Conservation (phyloP, 2,113 vertebrate species). For the Theristicus caerulescens region DNA sequence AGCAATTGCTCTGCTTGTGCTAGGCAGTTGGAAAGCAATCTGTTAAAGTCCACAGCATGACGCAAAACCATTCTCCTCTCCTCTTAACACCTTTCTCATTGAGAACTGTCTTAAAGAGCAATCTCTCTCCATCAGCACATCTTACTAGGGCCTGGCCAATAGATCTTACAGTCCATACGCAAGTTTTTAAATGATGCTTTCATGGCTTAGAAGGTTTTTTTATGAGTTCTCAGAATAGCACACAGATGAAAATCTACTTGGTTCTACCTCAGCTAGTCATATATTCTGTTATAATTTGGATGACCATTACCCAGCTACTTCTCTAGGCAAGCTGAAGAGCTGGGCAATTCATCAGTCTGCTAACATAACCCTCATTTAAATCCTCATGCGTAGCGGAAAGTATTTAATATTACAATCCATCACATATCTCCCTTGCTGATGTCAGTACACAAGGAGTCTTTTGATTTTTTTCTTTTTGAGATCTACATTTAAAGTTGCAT, state of each 20-base stretch:
- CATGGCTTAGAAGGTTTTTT: background rate
- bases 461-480: background rate
- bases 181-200: background rate
- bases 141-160: background rate
- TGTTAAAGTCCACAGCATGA: slow-evolving; percentile 44
- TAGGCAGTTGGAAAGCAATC: slow-evolving; percentile 41
- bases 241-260: background rate
- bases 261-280: background rate
- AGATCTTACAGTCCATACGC: background rate
- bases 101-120: slow-evolving; percentile 9
- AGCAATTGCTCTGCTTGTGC: slow-evolving; percentile 14
- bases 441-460: background rate
- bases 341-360: background rate
- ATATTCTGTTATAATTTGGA: background rate
- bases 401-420: background rate
- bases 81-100: slow-evolving; percentile 1
- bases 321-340: background rate
- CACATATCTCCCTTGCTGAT: background rate
- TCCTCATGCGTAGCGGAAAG: background rate
- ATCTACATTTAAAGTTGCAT: background rate
- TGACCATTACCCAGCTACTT: background rate
- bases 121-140: background rate
- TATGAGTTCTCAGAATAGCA: background rate
- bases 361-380: background rate
- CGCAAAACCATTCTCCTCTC: background rate